A percentile compares a stretch with the other conserved stretches of the same genome.
phyloP scores from a whole-genome alignment of 2,888 invertebrate genomes.

The Heliconius hortense region DNA sequence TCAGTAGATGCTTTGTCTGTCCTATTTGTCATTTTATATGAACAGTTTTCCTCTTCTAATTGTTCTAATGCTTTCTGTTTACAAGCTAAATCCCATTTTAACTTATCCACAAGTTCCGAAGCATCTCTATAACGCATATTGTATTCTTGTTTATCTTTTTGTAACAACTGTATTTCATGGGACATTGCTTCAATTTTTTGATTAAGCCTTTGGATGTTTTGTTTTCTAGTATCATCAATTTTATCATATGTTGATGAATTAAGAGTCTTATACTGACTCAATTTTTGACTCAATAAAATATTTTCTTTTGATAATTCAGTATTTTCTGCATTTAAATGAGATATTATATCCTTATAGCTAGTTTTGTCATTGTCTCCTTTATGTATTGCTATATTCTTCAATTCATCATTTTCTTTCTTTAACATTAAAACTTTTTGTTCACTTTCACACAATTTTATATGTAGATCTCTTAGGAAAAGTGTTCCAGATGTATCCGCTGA shows the following conservation, averaged over 20 bases:
- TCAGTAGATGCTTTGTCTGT: conserved; percentile 72
- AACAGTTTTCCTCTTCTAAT: conserved; percentile 73
- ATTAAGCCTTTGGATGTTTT: conserved; percentile 60
- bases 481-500: conserved; percentile 51
- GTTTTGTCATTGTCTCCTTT: conserved; percentile 59
- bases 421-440: conserved; percentile 76
- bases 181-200: conserved; percentile 61
- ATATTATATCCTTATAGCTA: conserved; percentile 71
- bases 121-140: conserved; percentile 66
- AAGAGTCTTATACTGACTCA: conserved; percentile 65
- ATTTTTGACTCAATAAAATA: conserved; percentile 65
- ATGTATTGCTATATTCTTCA: conserved; percentile 53
- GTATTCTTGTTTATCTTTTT: conserved; percentile 73
- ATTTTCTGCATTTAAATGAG: conserved; percentile 73
- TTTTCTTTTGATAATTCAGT: conserved; percentile 73
- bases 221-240: conserved; percentile 55
- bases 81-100: conserved; percentile 67
- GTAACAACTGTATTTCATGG: conserved; percentile 61
- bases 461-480: conserved; percentile 67
- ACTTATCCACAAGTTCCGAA: conserved; percentile 63
- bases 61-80: conserved; percentile 73
- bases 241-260: conserved; percentile 55
- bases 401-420: conserved; percentile 74
- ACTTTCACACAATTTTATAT: conserved; percentile 72
- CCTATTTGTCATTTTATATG: conserved; percentile 71